Evolutionary conservation across 2,113 vertebrate genomes (phyloP), one percentile per base, ranked within the genome.

Genomic region (Protomyctophum bolini): DNA sequence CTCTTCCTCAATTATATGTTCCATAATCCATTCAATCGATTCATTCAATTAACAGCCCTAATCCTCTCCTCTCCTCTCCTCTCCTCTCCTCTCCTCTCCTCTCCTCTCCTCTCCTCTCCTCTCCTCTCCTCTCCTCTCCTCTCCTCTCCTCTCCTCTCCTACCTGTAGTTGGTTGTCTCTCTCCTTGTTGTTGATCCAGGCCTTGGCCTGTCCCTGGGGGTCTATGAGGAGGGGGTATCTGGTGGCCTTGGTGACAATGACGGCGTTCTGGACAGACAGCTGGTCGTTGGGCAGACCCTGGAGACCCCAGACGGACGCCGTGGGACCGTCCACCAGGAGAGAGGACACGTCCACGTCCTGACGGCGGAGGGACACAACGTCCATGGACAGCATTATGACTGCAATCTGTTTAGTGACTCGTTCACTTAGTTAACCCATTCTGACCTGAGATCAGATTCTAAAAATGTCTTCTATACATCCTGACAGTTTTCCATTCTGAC

Each of bases 201-300:
- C 91, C 84, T 96, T 95, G 82, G 93, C 95, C 83, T 96, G 95
- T 33, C 93, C 92, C 89, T 96, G 95, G 8, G 95, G 95, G 88
- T 95, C 95, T 60, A 96, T 96, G 21, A 95, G 84, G 66, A 96
- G 89, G 0, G 95, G 94, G 77, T 93, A 96, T 57, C 94, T 90
- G 14, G 94, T 90, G 1, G 94, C 93, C 82, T 94, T 94, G 4
- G 93, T 95, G 69, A 95, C 94, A 73, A 96, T 94, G 10, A 96
- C 95, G 72, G 94, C 95, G 14, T 96, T 96, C 81, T 96, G 94
- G 76, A 95, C 90, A 62, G 95, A 96, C 72, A 96, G 92, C 41
- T 96, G 94, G 66, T 96, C 93, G 0, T 86, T 93, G 10, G 95
- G 95, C 67, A 96, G 82, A 55, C 95, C 94, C 77, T 96, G 95